Base-by-base conservation (phyloP, 2,113 vertebrate species). In the Mola mola region DNA sequence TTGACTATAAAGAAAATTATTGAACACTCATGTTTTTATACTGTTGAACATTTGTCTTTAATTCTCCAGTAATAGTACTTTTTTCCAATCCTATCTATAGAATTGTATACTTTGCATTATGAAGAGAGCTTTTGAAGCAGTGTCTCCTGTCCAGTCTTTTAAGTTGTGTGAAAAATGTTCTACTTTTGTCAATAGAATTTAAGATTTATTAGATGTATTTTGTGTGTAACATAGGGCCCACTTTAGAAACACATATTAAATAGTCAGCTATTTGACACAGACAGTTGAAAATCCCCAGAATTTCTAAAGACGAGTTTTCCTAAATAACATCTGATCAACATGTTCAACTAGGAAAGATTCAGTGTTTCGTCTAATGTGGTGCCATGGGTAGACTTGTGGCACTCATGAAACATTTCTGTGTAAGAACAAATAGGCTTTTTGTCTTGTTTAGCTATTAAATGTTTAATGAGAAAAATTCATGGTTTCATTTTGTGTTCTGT, bases 21-120 rank as follows among this genome's bases (percentile, higher is more conserved):
- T 24, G 28, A 77, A 36, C 57, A 58, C 52, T 29, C 66, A 36
- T 69, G 36, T 64, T 67, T 79, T 64, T 81, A 57, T 77, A 79
- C 38, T 33, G 53, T 73, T 62, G 8, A 66, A 29, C 31, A 38
- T 66, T 26, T 60, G 37, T 79, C 58, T 79, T 83, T 79, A 61
- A 55, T 67, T 67, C 51, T 38, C 63, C 26, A 44, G 24, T 83
- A 57, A 65, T 76, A 63, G 50, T 60, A 70, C 2, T 31, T 42
- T 65, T 75, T 59, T 55, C 9, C 5, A 50, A 60, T 44, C 24
- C 11, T 66, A 62, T 20, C 38, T 56, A 7, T 59, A 80, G 26
- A 62, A 50, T 4, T 69, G 11, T 61, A 57, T 50, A 41, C 49
- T 33, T 76, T 26, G 6, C 65, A 22, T 81, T 37, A 41, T 8